phyloP scores from a whole-genome alignment of 2,113 vertebrate species.

The Macquaria ambigua region DNA sequence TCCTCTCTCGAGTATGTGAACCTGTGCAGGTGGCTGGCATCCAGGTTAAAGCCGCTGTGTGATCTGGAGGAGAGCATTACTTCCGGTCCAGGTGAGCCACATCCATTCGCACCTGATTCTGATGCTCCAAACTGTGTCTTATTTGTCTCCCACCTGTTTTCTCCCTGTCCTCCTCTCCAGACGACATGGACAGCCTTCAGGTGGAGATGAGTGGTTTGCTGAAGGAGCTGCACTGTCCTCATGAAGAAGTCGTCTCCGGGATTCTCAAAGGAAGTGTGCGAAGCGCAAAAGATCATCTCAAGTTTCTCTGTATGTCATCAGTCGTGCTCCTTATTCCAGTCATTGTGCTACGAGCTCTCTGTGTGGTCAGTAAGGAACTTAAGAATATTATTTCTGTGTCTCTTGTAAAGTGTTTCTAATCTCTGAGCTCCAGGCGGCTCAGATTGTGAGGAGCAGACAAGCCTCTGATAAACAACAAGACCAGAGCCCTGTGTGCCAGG shows the following conservation, averaged over 20 bases:
- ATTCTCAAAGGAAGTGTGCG: slow-evolving; percentile 86
- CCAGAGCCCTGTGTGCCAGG: slow-evolving; percentile 79
- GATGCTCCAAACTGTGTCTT: not conserved
- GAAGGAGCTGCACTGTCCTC: slow-evolving; percentile 92
- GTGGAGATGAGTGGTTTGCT: slow-evolving; percentile 92
- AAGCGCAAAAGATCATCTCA: slow-evolving; percentile 89
- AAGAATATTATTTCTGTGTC: not conserved
- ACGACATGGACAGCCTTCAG: slow-evolving; percentile 89
- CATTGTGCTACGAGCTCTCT: not conserved
- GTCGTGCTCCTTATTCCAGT: no score
- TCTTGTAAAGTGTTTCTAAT: slow-evolving; percentile 90
- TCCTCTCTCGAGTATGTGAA: slow-evolving; percentile 89
- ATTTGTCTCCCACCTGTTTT: not conserved
- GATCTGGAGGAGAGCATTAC: slow-evolving; percentile 89
- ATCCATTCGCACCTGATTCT: not conserved
- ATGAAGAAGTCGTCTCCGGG: slow-evolving; percentile 85
- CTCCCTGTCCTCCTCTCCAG: slow-evolving; percentile 53
- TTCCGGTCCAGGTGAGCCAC: slow-evolving; percentile 76
- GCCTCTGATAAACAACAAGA: slow-evolving; percentile 72
- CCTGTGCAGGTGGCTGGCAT: slow-evolving; percentile 90
- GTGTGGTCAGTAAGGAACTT: rapidly evolving
- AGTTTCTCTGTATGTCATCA: slow-evolving; percentile 88
- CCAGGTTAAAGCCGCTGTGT: slow-evolving; percentile 87
- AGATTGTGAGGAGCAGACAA: slow-evolving; percentile 86
- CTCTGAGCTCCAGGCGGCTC: slow-evolving; percentile 95